Evolutionary conservation across 2,113 vertebrate genomes (phyloP).

Genomic region (Platanista minor): DNA sequence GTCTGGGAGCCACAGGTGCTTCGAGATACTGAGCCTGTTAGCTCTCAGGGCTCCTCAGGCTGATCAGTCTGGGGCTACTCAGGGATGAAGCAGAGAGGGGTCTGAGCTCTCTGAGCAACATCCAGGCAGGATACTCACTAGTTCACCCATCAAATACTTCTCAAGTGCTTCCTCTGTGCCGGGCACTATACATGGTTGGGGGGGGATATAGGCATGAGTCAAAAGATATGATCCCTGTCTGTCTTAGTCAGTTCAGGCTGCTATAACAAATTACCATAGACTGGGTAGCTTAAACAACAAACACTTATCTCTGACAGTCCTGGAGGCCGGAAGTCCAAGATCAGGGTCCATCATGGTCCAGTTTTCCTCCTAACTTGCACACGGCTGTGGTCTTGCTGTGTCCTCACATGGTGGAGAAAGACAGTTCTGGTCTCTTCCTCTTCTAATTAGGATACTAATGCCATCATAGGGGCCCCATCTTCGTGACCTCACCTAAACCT

Average conservation of each 20-base stretch:
- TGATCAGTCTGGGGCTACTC: neutral
- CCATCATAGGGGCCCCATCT: neutral
- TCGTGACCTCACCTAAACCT: neutral
- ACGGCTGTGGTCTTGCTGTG: neutral
- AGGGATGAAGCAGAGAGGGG: neutral
- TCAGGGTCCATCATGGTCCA: neutral
- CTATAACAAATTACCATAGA: neutral
- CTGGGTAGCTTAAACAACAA: neutral
- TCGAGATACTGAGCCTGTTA: neutral
- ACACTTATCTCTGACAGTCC: neutral
- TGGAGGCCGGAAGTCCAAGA: neutral
- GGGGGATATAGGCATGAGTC: neutral
- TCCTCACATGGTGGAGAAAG: neutral
- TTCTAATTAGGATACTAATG: neutral
- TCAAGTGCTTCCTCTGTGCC: neutral
- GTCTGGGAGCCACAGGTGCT: neutral
- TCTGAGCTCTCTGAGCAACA: neutral
- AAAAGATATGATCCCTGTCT: neutral
- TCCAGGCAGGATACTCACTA: neutral
- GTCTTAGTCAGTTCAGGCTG: neutral
- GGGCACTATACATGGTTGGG: neutral
- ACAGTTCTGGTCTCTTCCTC: neutral
- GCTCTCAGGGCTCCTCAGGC: neutral
- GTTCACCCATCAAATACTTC: too few relatives aligned
- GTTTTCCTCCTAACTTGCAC: neutral